Conservation (phyloP, 92 coral and sea anemone species). For the Epizoanthus rinbou region DNA sequence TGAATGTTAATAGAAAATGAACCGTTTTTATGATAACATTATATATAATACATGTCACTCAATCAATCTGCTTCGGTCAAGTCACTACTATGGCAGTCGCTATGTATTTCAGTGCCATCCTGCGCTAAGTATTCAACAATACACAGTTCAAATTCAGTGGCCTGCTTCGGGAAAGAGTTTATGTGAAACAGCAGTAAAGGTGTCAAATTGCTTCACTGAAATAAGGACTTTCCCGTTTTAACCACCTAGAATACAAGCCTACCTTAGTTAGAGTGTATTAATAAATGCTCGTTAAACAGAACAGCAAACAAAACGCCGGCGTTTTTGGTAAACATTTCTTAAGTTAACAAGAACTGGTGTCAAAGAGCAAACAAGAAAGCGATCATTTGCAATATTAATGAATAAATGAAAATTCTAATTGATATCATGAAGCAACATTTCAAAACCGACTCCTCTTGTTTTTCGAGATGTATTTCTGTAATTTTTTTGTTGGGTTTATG, state of each 20-base stretch:
- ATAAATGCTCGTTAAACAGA: not conserved
- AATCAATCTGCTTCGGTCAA: not conserved
- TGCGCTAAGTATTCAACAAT: no score
- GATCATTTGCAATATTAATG: constrained; percentile 28
- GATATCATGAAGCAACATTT: not conserved
- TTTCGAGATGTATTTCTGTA: not conserved
- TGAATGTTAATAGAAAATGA: not conserved
- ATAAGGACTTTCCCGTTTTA: no score
- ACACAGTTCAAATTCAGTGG: no score
- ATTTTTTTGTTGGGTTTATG: no score
- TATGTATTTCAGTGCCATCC: no score
- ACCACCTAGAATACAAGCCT: no score
- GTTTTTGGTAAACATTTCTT: not conserved
- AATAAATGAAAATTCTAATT: constrained; percentile 23
- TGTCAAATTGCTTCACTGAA: no score
- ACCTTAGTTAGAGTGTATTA: no score
- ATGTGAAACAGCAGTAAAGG: no score
- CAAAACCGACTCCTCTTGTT: constrained; percentile 1
- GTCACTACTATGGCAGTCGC: not conserved
- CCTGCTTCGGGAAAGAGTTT: no score
- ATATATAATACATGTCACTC: not conserved
- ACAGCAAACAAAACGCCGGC: not conserved
- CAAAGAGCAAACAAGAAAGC: constrained; percentile 25
- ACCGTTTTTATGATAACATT: not conserved
- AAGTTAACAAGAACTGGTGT: constrained; percentile 1